Conservation (phyloP, 2,888 invertebrate species). For the Heteromurus nitidus region DNA sequence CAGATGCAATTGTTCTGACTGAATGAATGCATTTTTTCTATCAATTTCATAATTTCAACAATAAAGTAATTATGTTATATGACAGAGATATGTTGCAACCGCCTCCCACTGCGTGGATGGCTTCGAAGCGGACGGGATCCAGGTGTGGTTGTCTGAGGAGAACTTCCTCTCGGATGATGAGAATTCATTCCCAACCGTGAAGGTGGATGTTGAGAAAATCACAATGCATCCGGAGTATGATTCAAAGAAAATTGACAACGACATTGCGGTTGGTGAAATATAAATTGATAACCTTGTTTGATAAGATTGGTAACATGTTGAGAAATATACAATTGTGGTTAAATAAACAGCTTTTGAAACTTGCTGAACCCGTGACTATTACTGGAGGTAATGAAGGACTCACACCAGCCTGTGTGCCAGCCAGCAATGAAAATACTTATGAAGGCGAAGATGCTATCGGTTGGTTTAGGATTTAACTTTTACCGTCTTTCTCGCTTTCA, state of each 20-base stretch:
- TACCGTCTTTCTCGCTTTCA: no score
- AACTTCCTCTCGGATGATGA: constrained; percentile 47
- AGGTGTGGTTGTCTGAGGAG: constrained; percentile 64
- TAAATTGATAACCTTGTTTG: no score
- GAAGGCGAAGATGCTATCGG: constrained; percentile 60
- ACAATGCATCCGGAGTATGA: constrained; percentile 63
- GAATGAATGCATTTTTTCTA: background rate
- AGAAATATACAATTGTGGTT: no score
- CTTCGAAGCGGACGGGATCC: constrained; percentile 47
- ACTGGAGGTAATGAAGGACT: background rate
- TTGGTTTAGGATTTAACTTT: constrained; percentile 32
- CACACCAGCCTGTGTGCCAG: constrained; percentile 56
- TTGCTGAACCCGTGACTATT: constrained; percentile 50
- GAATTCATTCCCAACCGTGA: constrained; percentile 38
- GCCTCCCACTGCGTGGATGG: constrained; percentile 58
- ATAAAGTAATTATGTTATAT: background rate
- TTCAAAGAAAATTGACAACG: constrained; percentile 59
- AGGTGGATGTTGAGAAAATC: constrained; percentile 50
- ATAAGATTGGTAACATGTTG: no score
- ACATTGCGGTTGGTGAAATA: constrained; percentile 65
- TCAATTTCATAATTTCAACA: background rate
- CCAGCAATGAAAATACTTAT: constrained; percentile 50
- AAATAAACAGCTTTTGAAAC: constrained; percentile 40
- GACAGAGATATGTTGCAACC: constrained; percentile 34
- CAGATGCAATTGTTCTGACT: background rate